Base-by-base conservation (phyloP, 2,113 vertebrate species). In the Eretmochelys imbricata region DNA sequence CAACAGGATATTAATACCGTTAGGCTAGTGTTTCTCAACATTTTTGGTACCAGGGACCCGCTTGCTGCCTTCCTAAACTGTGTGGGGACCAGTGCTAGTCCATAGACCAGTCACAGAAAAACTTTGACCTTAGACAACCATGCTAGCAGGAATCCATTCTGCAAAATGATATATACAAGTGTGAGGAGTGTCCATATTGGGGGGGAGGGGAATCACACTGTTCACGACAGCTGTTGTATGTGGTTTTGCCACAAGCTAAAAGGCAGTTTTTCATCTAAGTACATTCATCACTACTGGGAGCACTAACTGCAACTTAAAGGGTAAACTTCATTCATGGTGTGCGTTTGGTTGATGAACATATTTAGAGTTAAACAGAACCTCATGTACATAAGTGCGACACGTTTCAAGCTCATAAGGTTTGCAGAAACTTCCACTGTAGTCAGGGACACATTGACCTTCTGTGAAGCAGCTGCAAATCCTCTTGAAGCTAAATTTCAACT, bases 261-360 rank as follows among this genome's bases (percentile, higher is more conserved):
- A 62, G 29, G 27, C 12, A 62, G 59, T 22, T 11, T 72, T 72
- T 72, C 69, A 42, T 38, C 19, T 42, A 90, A 2, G 9, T 82
- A 5, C 17, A 54, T 55, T 85, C 0, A 0, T 1, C 78, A 46
- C 62, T 89, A 7, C 51, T 1, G 19, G 31, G 12, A 88, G 12
- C 2, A 84, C 5, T 53, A 48, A 5, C 12, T 54, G 2, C 83
- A 82, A 57, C 2, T 80, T 69, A 81, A 87, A 38, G 48, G 81
- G 3, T 16, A 88, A 80, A 49, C 69, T 89, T 25, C 46, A 27
- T 89, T 88, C 91, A 6, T 80, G 46, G 62, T 94, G 57, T 89
- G 2, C 1, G 5, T 83, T 86, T 92, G 46, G 10, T 84, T 48
- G 65, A 29, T 49, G 22, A 95, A 78, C 35, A 48, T 5, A 62